phyloP scores from a whole-genome alignment of 2,888 invertebrate genomes.

The Mythimna ferrago region DNA sequence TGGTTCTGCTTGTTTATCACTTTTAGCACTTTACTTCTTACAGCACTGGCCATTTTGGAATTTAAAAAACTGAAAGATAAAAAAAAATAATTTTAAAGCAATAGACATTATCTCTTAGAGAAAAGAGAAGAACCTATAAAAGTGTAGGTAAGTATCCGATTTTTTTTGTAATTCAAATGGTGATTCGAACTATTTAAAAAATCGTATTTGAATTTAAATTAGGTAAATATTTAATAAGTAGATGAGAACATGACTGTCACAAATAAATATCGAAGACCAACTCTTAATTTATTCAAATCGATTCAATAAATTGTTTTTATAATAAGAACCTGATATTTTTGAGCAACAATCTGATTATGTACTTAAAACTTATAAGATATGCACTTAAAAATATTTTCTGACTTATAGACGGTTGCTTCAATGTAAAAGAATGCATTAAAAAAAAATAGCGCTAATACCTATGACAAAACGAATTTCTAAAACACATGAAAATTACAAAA shows the following conservation, averaged over 20 bases:
- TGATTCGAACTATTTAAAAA: background rate
- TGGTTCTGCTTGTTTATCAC: conserved; percentile 48
- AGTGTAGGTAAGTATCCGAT: too few relatives aligned
- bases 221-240: background rate
- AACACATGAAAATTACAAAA: background rate
- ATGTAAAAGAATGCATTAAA: background rate
- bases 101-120: background rate
- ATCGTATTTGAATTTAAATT: background rate
- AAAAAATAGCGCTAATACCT: background rate
- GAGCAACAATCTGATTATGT: background rate
- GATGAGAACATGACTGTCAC: background rate
- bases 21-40: conserved; percentile 52
- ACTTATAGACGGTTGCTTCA: background rate
- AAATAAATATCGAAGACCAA: background rate
- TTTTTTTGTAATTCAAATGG: background rate
- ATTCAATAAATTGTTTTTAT: background rate
- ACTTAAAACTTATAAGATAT: background rate
- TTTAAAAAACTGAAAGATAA: conserved; percentile 20
- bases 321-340: background rate
- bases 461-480: background rate
- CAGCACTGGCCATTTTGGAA: conserved; percentile 48
- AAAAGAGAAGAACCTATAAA: too few relatives aligned
- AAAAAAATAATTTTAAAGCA: background rate
- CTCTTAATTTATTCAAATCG: conserved; percentile 11
- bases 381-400: background rate